Evolutionary conservation across 2,888 invertebrate species (phyloP).

Genomic region (Nasonovia ribisnigri): DNA sequence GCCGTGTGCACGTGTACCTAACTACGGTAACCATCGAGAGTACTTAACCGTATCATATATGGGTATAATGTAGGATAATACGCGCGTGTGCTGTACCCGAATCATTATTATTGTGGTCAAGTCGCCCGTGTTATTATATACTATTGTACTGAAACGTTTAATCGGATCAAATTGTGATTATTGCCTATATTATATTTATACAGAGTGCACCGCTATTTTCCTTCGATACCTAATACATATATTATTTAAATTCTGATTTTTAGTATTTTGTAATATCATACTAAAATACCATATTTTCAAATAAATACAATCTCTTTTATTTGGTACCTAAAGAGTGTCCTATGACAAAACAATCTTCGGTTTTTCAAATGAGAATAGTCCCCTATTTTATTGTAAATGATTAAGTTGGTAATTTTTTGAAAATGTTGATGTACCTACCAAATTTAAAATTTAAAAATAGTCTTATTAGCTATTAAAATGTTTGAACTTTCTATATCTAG

Average conservation of each 20-base stretch:
- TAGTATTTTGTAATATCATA: background rate
- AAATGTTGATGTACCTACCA: background rate
- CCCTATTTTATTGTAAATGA: background rate
- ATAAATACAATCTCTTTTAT: background rate
- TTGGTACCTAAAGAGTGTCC: background rate
- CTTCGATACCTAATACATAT: background rate
- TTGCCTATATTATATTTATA: background rate
- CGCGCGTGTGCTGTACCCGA: background rate
- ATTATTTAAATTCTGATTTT: background rate
- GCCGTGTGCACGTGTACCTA: background rate
- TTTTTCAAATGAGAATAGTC: background rate
- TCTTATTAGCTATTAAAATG: background rate
- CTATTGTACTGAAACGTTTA: background rate
- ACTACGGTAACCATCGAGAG: background rate
- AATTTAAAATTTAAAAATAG: background rate
- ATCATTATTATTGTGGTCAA: conserved; percentile 7
- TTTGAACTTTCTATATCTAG: background rate
- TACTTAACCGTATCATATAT: background rate
- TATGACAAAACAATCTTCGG: background rate
- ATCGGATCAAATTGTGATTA: background rate
- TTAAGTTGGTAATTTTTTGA: background rate
- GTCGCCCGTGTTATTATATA: background rate
- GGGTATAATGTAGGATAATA: background rate
- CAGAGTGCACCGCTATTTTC: background rate
- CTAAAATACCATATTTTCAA: background rate